Conservation (phyloP, 2,113 vertebrate species). For the Pagrus major region DNA sequence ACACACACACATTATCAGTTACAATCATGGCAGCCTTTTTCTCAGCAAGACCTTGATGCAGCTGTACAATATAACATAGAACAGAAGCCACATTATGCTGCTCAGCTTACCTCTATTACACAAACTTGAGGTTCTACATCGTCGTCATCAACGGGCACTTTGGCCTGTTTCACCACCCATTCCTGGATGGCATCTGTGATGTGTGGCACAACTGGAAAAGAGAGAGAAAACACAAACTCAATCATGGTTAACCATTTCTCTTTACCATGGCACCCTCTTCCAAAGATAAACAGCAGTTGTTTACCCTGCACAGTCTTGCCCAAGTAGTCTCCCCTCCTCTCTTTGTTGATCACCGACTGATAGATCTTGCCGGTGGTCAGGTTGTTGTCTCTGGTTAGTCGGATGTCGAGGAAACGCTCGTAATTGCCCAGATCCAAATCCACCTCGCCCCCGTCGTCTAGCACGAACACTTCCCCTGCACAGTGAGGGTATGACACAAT, state of each 20-base stretch:
- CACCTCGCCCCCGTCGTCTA: slow-evolving; percentile 97
- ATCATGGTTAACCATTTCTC: not conserved
- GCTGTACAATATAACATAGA: not conserved
- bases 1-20: not conserved
- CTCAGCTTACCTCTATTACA: slow-evolving; percentile 91
- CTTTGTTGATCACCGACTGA: slow-evolving; percentile 97
- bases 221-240: not conserved
- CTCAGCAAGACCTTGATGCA: not conserved
- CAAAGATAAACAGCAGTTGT: rapidly evolving
- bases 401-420: slow-evolving; percentile 96
- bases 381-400: slow-evolving; percentile 96
- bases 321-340: slow-evolving; percentile 95
- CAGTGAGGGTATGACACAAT: not conserved
- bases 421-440: slow-evolving; percentile 98
- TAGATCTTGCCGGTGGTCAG: slow-evolving; percentile 99
- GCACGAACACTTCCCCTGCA: slow-evolving; percentile 95
- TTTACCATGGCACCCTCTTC: not conserved
- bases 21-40: not conserved
- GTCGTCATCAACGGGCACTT: slow-evolving; percentile 93
- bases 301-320: slow-evolving; percentile 98
- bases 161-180: slow-evolving; percentile 95
- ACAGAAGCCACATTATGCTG: not conserved
- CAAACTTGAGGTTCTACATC: slow-evolving; percentile 94
- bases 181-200: slow-evolving; percentile 99
- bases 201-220: slow-evolving; percentile 93